phyloP scores from a whole-genome alignment of 2,113 vertebrate genomes.

The human (Homo sapiens) region GRCh38 chr18:37258001-37258500 shows the following conservation, averaged over 20 bases:
- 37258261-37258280: neutral
- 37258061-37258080: neutral
- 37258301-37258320: neutral
- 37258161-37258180: neutral
- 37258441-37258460: neutral
- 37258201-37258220: neutral
- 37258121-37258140: neutral
- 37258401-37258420: neutral
- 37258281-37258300: neutral
- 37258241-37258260: neutral
- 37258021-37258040: neutral
- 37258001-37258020: neutral
- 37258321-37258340: neutral
- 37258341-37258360: neutral
- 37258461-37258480: slow-evolving; percentile 32
- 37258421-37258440: slow-evolving; percentile 21
- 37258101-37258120: neutral
- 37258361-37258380: neutral
- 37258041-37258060: neutral
- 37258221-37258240: neutral
- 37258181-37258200: neutral
- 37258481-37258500: slow-evolving; percentile 52
- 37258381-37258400: neutral
- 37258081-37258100: neutral
- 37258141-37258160: neutral